Conservation (phyloP, 2,888 invertebrate genomes). For the Allacma fusca region DNA sequence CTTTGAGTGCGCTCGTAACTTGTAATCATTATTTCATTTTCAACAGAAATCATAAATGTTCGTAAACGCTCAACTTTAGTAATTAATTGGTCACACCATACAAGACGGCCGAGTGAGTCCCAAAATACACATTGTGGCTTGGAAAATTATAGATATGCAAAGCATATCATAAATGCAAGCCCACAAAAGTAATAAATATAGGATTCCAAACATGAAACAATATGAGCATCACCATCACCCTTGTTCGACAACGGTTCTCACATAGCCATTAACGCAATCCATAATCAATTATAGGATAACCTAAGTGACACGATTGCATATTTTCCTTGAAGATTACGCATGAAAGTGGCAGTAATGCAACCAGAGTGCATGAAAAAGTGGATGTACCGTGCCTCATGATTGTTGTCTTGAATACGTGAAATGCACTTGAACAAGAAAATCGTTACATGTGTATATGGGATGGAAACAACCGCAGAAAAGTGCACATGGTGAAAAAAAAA, state of each 20-base stretch:
- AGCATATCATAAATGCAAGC: background rate
- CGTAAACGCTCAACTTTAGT: too few relatives aligned
- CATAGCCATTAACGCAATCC: constrained; percentile 3
- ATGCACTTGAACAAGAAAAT: background rate
- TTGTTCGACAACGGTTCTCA: background rate
- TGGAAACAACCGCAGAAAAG: background rate
- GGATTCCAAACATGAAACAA: background rate
- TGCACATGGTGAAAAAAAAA: background rate
- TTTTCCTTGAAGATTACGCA: background rate
- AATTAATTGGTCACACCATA: too few relatives aligned
- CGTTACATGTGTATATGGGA: background rate
- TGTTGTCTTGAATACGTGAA: background rate
- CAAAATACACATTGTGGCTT: too few relatives aligned
- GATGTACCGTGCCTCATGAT: background rate
- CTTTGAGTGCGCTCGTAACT: too few relatives aligned
- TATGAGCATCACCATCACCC: background rate
- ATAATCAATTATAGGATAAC: constrained; percentile 2
- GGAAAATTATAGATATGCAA: too few relatives aligned
- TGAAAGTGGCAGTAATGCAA: background rate
- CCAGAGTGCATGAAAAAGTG: background rate
- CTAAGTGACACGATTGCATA: background rate
- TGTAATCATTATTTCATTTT: too few relatives aligned
- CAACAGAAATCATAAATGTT: too few relatives aligned
- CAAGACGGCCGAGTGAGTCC: too few relatives aligned
- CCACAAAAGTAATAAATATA: background rate